These are phyloP conservation scores for Steinernema khuongi DNA, from an alignment of 1,140 invertebrate species.

Conservation along the genomic window DNA sequence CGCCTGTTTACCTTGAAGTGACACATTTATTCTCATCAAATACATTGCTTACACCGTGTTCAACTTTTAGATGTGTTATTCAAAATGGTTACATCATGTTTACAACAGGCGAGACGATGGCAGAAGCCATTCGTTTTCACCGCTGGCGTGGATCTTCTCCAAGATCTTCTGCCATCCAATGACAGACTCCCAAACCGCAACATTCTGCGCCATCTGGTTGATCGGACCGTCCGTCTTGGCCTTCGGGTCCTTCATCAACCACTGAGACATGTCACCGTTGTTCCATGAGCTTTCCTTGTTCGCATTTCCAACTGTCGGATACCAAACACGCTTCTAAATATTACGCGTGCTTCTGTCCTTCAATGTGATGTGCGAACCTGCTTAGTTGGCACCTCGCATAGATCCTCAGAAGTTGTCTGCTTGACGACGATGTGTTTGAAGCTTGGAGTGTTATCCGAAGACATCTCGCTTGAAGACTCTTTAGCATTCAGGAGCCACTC, in stretches of 20 bases:
- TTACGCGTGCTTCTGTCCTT: background rate
- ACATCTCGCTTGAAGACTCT: background rate
- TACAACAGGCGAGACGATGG: background rate
- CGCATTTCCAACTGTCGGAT: background rate
- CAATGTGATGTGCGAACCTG: background rate
- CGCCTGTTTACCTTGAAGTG: too few relatives aligned
- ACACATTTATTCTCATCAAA: background rate
- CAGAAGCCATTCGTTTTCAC: background rate
- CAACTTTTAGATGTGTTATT: background rate
- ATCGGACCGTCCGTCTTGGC: background rate
- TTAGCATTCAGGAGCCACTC: background rate
- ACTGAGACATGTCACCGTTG: constrained; percentile 1
- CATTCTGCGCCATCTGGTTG: background rate
- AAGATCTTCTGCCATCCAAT: constrained; percentile 3
- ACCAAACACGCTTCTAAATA: background rate
- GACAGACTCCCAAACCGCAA: background rate
- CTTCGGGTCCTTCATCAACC: constrained; percentile 6
- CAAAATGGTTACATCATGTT: background rate
- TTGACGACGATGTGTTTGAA: background rate
- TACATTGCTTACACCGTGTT: background rate
- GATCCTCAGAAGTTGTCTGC: background rate
- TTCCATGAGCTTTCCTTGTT: background rate
- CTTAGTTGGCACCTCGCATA: background rate
- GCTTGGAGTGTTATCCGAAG: background rate
- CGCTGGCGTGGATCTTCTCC: background rate